These are phyloP conservation scores for Hafferia zeledoni DNA, from an alignment of 2,797 vertebrate genomes.

Conservation along the genomic window DNA sequence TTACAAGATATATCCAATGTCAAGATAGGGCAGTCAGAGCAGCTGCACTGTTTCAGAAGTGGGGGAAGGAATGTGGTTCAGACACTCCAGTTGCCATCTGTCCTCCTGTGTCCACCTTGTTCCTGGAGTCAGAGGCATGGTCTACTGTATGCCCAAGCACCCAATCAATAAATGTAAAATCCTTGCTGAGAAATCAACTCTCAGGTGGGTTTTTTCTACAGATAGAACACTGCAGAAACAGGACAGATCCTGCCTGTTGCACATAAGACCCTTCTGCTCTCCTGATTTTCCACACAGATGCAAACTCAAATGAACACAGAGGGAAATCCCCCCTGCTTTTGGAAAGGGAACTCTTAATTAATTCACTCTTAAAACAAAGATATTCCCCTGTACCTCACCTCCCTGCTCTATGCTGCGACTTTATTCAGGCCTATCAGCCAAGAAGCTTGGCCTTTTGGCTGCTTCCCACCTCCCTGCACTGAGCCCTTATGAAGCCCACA, in stretches of 20 bases:
- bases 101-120: neutral
- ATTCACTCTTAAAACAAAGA: neutral
- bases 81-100: neutral
- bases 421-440: neutral
- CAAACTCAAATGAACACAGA: neutral
- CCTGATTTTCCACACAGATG: neutral
- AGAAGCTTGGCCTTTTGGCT: neutral
- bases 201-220: neutral
- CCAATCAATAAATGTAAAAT: neutral
- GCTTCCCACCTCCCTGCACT: neutral
- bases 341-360: neutral
- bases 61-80: neutral
- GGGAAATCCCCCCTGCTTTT: neutral
- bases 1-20: neutral
- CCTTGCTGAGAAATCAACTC: neutral
- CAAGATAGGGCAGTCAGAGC: neutral
- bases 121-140: neutral
- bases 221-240: neutral
- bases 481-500: neutral
- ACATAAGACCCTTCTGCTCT: neutral
- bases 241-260: neutral
- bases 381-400: neutral
- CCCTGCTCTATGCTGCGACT: neutral
- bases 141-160: neutral
- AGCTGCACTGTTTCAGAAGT: neutral